These are phyloP conservation scores for Psilanteris sp. DNA, from an alignment of 1,140 invertebrate genomes.

Conservation along the genomic window DNA sequence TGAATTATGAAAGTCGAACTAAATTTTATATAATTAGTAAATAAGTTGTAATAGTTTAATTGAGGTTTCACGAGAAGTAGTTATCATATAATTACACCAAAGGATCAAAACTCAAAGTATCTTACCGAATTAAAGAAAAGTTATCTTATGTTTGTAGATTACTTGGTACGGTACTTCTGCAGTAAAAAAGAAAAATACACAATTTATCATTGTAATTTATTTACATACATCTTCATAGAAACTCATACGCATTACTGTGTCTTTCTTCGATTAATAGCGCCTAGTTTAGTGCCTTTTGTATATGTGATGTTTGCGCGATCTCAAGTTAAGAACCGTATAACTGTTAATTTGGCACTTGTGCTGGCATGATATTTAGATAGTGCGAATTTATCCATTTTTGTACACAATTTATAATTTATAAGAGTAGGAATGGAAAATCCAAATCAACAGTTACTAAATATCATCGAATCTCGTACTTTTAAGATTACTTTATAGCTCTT, in stretches of 20 bases:
- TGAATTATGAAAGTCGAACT: too few species aligned
- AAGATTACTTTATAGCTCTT: too few species aligned
- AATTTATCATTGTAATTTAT: constrained; percentile 1
- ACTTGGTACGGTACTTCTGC: too few species aligned
- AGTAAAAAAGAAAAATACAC: constrained; percentile 19
- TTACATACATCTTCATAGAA: background rate
- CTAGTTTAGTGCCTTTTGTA: constrained; percentile 25
- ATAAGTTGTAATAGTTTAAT: constrained; percentile 23
- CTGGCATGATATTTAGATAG: constrained; percentile 33
- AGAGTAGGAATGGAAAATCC: too few species aligned
- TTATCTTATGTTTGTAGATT: too few species aligned
- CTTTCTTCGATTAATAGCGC: constrained; percentile 1
- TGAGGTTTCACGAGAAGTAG: constrained; percentile 33
- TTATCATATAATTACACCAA: constrained; percentile 33
- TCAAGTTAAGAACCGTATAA: constrained; percentile 6
- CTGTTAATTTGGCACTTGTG: constrained; percentile 14
- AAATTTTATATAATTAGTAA: too few species aligned
- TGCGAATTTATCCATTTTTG: background rate
- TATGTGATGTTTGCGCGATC: constrained; percentile 22
- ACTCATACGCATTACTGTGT: background rate
- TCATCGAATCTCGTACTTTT: too few species aligned
- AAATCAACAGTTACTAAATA: too few species aligned
- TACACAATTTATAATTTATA: background rate
- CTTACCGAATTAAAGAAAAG: too few species aligned
- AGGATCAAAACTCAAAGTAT: too few species aligned